phyloP scores from a whole-genome alignment of 2,888 invertebrate genomes.

The Drosophila sordidula region DNA sequence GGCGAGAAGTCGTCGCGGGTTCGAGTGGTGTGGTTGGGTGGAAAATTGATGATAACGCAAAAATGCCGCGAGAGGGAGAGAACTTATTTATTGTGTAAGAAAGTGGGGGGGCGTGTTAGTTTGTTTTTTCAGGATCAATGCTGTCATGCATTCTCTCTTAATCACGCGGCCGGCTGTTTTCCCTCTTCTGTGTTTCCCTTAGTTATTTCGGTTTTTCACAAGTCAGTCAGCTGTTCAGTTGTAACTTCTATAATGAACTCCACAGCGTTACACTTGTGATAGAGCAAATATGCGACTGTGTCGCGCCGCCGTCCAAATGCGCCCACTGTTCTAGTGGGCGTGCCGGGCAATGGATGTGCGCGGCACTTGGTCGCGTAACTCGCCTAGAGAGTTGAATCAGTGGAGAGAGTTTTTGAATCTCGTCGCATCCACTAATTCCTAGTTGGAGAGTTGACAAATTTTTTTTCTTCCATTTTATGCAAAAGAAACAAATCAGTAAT shows the following conservation, averaged over 20 bases:
- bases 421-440: conserved; percentile 60
- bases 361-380: conserved; percentile 65
- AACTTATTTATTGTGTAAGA: no score
- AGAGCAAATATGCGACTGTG: conserved; percentile 71
- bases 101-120: no score
- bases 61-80: no score
- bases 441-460: conserved; percentile 81
- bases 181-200: no score
- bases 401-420: conserved; percentile 10
- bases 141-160: not conserved
- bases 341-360: conserved; percentile 64
- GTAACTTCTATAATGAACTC: conserved; percentile 50
- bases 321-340: conserved; percentile 81
- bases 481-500: not conserved
- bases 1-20: conserved; percentile 28
- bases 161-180: not conserved
- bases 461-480: not conserved
- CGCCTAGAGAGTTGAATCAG: conserved; percentile 83
- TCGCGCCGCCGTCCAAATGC: conserved; percentile 58
- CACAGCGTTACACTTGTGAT: conserved; percentile 84
- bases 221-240: conserved; percentile 83
- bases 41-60: no score
- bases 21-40: conserved; percentile 23
- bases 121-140: conserved; percentile 4
- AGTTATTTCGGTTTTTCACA: conserved; percentile 59